Percentiles rank a stretch among this genome's conserved stretches.
Conservation (phyloP, 2,888 invertebrate genomes). For the Catocala nupta region DNA sequence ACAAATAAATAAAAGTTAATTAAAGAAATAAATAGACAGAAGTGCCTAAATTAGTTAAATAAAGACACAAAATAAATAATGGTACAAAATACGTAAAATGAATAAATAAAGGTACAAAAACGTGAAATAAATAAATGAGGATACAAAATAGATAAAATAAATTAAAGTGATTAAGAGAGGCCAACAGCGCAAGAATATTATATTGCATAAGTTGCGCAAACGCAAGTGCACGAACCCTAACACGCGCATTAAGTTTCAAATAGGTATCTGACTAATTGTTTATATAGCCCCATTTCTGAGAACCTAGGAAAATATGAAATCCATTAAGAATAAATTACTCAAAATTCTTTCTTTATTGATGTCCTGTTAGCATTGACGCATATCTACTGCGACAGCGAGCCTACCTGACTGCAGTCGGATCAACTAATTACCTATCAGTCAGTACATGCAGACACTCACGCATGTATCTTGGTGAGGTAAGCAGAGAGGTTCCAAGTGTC, state of each 20-base stretch:
- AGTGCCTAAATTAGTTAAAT: too few species aligned
- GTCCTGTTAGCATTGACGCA: slow-evolving; percentile 17
- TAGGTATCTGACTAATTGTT: slow-evolving; percentile 18
- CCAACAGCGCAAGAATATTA: too few species aligned
- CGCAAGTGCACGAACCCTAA: not conserved
- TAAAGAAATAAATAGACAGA: too few species aligned
- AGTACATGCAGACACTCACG: too few species aligned
- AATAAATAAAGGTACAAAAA: too few species aligned
- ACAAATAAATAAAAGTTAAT: too few species aligned
- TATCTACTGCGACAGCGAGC: not conserved
- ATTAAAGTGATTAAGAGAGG: too few species aligned
- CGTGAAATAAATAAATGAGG: too few species aligned
- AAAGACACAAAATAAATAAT: too few species aligned
- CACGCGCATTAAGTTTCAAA: too few species aligned
- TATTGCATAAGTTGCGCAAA: not conserved
- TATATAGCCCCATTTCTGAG: slow-evolving; percentile 9
- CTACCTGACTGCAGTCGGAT: slow-evolving; percentile 6
- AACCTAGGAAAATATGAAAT: slow-evolving; percentile 6
- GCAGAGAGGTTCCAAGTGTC: not conserved
- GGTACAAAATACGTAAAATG: too few species aligned
- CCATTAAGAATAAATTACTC: slow-evolving; percentile 17
- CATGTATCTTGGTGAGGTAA: not conserved
- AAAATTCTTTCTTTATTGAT: slow-evolving; percentile 11
- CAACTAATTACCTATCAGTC: not conserved
- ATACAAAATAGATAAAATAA: too few species aligned